These are phyloP conservation scores for Halcyon chelicuti DNA, from an alignment of 2,797 vertebrate genomes.

Conservation along the genomic window DNA sequence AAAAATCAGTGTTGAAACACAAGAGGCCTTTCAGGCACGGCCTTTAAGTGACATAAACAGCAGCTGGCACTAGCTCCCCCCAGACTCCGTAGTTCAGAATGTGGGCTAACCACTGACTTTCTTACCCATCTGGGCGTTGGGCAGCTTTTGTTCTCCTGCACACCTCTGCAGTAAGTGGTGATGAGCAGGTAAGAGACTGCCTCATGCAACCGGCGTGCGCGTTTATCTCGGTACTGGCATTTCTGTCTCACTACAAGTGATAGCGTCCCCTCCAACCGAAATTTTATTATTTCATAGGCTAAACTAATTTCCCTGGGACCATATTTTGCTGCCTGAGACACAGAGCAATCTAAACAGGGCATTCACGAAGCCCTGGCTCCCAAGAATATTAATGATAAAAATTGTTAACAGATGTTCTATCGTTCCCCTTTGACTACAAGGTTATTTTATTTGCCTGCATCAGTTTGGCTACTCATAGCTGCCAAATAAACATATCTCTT, in stretches of 20 bases:
- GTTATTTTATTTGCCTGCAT: not conserved
- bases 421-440: not conserved
- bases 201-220: rapidly evolving
- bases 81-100: not conserved
- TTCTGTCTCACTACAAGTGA: not conserved
- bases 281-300: not conserved
- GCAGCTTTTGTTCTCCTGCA: not conserved
- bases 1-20: not conserved
- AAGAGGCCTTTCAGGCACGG: not conserved
- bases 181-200: not conserved
- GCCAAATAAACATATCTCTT: not conserved
- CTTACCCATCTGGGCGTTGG: not conserved
- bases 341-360: not conserved
- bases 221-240: not conserved
- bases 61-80: not conserved
- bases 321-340: not conserved
- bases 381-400: not conserved
- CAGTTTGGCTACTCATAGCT: not conserved
- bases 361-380: not conserved
- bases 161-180: not conserved
- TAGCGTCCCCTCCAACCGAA: not conserved
- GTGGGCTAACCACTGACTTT: not conserved
- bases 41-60: not conserved
- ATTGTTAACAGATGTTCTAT: slow-evolving; percentile 1
- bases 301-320: not conserved